These are phyloP conservation scores for Pica pica DNA, from an alignment of 2,113 vertebrate species.

Conservation along the genomic window DNA sequence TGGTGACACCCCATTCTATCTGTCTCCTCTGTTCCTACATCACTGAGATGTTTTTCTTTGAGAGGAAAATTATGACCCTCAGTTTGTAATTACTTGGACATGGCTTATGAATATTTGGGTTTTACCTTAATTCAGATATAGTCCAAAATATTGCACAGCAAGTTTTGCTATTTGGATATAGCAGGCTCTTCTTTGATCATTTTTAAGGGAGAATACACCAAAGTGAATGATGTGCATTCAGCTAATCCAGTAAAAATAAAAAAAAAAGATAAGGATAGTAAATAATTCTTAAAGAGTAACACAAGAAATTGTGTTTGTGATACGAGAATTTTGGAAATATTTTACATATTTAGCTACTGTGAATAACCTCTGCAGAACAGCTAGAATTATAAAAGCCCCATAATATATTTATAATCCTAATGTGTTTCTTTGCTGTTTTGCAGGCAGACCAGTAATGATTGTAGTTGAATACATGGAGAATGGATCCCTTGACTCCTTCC, in stretches of 20 bases:
- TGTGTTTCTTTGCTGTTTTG: constrained; percentile 70
- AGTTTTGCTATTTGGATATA: background rate
- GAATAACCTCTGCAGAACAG: constrained; percentile 48
- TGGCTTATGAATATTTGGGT: background rate
- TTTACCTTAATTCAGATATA: background rate
- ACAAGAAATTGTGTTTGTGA: background rate
- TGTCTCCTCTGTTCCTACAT: background rate
- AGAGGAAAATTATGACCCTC: background rate
- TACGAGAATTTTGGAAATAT: constrained; percentile 23
- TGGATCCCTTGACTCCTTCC: constrained; percentile 92
- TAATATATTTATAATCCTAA: constrained; percentile 20
- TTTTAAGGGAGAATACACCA: background rate
- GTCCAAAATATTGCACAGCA: background rate
- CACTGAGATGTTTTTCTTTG: background rate
- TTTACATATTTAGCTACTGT: constrained; percentile 23
- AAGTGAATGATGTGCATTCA: background rate
- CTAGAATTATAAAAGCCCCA: constrained; percentile 28
- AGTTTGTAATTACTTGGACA: background rate
- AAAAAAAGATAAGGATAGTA: background rate
- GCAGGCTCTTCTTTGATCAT: background rate
- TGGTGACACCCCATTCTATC: background rate
- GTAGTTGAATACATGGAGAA: constrained; percentile 98
- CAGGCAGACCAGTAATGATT: constrained; percentile 96
- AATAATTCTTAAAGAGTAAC: background rate
- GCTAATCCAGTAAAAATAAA: background rate